Percentiles rank a stretch among this genome's conserved stretches.
These are phyloP conservation scores for Branchipolynoe longqiensis DNA, from an alignment of 2,888 invertebrate species.

Conservation along the genomic window DNA sequence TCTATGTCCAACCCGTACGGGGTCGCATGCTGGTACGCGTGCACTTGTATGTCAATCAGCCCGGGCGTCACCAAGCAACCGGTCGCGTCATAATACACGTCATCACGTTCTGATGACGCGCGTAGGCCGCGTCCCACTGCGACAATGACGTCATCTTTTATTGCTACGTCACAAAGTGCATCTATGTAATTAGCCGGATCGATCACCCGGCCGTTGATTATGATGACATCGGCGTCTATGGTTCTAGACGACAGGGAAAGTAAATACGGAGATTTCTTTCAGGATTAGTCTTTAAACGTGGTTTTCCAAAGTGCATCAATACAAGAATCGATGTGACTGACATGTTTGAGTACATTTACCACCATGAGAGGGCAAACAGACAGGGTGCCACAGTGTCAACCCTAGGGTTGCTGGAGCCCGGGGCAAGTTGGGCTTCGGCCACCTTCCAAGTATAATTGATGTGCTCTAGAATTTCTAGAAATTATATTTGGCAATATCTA, in stretches of 20 bases:
- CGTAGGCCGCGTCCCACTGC: slow-evolving; percentile 53
- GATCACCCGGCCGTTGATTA: slow-evolving; percentile 74
- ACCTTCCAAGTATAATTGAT: no score
- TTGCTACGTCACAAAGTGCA: slow-evolving; percentile 67
- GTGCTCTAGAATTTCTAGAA: no score
- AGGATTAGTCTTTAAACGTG: no score
- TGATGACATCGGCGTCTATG: slow-evolving; percentile 62
- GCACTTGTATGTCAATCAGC: slow-evolving; percentile 78
- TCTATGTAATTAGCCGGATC: slow-evolving; percentile 73
- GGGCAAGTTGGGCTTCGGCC: no score
- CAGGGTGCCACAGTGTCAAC: no score
- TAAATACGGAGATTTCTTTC: no score
- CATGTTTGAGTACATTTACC: no score
- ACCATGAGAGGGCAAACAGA: no score
- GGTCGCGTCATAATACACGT: slow-evolving; percentile 4
- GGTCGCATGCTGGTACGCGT: slow-evolving; percentile 76
- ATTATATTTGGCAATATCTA: no score
- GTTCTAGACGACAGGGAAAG: background rate
- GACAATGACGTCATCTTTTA: slow-evolving; percentile 66
- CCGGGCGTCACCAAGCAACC: slow-evolving; percentile 66
- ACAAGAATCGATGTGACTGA: no score
- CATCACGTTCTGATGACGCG: slow-evolving; percentile 2
- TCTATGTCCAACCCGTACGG: slow-evolving; percentile 77
- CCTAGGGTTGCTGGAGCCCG: no score
- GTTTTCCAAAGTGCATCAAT: no score